Conservation (phyloP, 2,113 vertebrate genomes). For the Pelusios castaneus region DNA sequence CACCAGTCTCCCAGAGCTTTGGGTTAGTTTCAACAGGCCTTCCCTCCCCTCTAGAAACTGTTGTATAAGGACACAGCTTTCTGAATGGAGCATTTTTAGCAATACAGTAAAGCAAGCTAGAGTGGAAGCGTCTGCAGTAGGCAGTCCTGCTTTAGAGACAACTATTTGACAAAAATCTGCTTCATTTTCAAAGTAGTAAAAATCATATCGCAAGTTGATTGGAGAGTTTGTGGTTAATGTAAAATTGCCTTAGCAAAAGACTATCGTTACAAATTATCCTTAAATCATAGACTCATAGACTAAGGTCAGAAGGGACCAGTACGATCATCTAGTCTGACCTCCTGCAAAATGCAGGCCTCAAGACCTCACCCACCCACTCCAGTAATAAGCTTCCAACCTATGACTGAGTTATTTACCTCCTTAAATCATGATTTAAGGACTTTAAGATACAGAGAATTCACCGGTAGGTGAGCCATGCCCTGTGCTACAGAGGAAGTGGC, state of each 20-base stretch:
- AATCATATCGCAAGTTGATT: background rate
- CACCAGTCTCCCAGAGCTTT: background rate
- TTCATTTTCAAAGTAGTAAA: background rate
- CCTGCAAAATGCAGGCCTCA: too few species aligned
- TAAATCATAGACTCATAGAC: too few species aligned
- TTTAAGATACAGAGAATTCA: too few species aligned
- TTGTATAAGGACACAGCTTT: background rate
- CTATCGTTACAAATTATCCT: background rate
- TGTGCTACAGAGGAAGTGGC: too few species aligned
- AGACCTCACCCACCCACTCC: too few species aligned
- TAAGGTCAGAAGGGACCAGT: too few species aligned
- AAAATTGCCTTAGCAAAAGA: background rate
- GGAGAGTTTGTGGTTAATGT: background rate
- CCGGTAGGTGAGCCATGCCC: too few species aligned
- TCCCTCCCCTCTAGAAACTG: constrained; percentile 22
- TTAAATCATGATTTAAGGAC: too few species aligned
- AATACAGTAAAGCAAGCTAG: background rate
- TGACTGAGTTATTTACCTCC: too few species aligned
- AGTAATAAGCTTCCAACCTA: too few species aligned
- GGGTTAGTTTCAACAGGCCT: background rate
- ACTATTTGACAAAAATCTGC: background rate
- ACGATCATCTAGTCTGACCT: too few species aligned
- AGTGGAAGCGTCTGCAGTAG: accelerated
- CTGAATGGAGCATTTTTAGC: background rate
- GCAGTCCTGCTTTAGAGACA: background rate